Evolutionary conservation across 2,888 invertebrate species (phyloP).

Genomic region (Strigamia maritima): DNA sequence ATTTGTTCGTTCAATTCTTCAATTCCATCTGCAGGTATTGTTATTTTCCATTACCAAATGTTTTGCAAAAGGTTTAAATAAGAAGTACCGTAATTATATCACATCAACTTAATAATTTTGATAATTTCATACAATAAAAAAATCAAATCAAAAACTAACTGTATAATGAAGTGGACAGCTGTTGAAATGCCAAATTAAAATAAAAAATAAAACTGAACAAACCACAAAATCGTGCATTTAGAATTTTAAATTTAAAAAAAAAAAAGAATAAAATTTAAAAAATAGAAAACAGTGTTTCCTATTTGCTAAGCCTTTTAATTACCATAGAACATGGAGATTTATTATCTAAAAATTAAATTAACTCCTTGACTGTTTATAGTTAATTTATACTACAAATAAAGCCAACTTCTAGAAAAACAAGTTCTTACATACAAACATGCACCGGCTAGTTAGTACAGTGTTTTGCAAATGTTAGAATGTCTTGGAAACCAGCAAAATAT

Average conservation of each 20-base stretch:
- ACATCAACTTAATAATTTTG: neutral
- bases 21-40: too few relatives aligned
- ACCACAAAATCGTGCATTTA: too few relatives aligned
- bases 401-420: neutral
- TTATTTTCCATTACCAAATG: too few relatives aligned
- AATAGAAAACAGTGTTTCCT: neutral
- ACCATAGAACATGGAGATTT: neutral
- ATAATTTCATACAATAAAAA: neutral
- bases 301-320: neutral
- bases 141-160: neutral
- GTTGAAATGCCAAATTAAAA: constrained; percentile 4
- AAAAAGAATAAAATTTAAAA: neutral
- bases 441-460: too few relatives aligned
- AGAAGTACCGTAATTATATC: too few relatives aligned
- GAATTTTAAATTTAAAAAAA: neutral
- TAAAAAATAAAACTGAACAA: neutral
- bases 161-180: neutral
- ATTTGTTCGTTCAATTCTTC: too few relatives aligned
- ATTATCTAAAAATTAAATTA: neutral
- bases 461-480: too few relatives aligned
- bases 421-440: too few relatives aligned
- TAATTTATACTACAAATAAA: neutral
- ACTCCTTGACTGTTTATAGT: neutral
- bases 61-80: too few relatives aligned
- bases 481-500: too few relatives aligned